These are phyloP conservation scores for Lonchura striata DNA, from an alignment of 2,113 vertebrate species.

Conservation along the genomic window DNA sequence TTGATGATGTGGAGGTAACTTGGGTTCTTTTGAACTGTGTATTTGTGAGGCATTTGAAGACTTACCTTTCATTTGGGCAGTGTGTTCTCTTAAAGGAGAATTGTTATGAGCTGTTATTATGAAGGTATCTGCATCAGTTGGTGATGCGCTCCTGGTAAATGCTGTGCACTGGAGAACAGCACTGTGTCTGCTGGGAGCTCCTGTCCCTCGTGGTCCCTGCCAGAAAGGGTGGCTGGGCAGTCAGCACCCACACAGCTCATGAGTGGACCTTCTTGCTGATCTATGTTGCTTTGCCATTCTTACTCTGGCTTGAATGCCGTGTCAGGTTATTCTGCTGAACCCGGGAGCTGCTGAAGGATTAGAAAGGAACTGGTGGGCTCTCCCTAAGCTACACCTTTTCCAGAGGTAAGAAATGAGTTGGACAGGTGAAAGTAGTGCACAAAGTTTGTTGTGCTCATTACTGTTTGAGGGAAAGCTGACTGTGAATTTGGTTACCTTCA, in stretches of 20 bases:
- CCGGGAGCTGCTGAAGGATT: neutral
- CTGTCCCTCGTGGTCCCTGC: neutral
- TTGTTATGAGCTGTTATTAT: neutral
- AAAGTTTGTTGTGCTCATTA: neutral
- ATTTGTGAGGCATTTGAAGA: neutral
- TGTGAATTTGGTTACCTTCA: neutral
- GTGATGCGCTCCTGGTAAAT: rapidly evolving
- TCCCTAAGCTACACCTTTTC: neutral
- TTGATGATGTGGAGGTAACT: neutral
- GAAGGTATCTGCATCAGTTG: neutral
- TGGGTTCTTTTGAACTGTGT: neutral
- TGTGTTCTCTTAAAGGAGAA: neutral
- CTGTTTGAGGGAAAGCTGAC: neutral
- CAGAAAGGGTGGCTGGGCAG: neutral
- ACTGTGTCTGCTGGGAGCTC: neutral
- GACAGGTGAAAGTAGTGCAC: neutral
- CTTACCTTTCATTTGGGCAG: neutral
- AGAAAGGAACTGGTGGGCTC: neutral
- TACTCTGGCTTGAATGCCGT: neutral
- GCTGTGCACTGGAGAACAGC: rapidly evolving
- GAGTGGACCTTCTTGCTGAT: neutral
- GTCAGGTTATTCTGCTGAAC: neutral
- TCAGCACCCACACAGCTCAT: neutral
- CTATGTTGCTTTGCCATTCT: neutral
- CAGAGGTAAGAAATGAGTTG: neutral